phyloP scores from a whole-genome alignment of 2,888 invertebrate species.

The Taenaris catops region DNA sequence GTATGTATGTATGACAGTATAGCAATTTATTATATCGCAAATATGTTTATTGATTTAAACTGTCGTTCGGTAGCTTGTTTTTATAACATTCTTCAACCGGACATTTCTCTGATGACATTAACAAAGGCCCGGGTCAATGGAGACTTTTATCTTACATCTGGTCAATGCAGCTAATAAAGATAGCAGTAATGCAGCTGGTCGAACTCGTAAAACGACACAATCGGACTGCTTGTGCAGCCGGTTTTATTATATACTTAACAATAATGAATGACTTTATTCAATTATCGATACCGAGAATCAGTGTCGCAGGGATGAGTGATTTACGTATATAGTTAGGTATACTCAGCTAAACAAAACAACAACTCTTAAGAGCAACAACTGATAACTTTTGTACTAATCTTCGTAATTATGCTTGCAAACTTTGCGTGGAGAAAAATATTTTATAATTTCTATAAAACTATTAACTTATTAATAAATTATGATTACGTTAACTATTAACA shows the following conservation, averaged over 20 bases:
- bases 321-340: slow-evolving; percentile 36
- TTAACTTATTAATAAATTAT: too few species aligned
- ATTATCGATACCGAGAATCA: slow-evolving; percentile 66
- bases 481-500: too few species aligned
- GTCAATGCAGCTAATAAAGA: slow-evolving; percentile 65
- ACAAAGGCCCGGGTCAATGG: slow-evolving; percentile 26
- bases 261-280: slow-evolving; percentile 75
- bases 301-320: slow-evolving; percentile 61
- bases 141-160: slow-evolving; percentile 33
- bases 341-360: too few species aligned
- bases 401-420: too few species aligned
- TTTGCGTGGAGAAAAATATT: too few species aligned
- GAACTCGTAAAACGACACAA: slow-evolving; percentile 66
- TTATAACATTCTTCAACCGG: slow-evolving; percentile 14
- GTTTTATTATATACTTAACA: slow-evolving; percentile 56
- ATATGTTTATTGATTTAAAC: slow-evolving; percentile 7
- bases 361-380: too few species aligned
- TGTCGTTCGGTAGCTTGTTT: slow-evolving; percentile 3
- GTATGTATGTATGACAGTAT: too few species aligned
- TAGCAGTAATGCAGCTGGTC: slow-evolving; percentile 65
- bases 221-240: slow-evolving; percentile 53
- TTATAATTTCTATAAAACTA: too few species aligned
- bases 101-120: slow-evolving; percentile 20
- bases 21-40: too few species aligned
- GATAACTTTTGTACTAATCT: too few species aligned